phyloP scores from a whole-genome alignment of 2,113 vertebrate genomes.

The Colistium nudipinnis region DNA sequence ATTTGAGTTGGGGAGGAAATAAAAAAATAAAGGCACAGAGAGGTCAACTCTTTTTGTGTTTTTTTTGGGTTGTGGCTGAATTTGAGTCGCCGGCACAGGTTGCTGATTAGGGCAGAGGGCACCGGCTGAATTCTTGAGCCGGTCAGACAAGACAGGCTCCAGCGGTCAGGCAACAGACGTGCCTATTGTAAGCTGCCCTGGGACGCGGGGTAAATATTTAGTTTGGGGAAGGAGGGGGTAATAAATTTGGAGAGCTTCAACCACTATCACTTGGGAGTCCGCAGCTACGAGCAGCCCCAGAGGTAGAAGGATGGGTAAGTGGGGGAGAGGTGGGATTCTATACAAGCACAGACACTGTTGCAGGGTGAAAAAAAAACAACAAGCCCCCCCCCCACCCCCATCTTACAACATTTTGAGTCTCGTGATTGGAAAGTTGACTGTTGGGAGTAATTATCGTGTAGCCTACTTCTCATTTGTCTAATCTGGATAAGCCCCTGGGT shows the following conservation, averaged over 20 bases:
- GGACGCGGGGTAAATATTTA: constrained; percentile 83
- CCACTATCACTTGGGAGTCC: constrained; percentile 47
- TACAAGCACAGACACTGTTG: constrained; percentile 17
- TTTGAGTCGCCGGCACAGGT: constrained; percentile 63
- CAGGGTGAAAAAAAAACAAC: constrained; percentile 17
- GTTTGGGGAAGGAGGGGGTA: constrained; percentile 74
- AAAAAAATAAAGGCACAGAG: constrained; percentile 50
- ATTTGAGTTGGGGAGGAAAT: constrained; percentile 32
- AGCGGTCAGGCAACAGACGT: constrained; percentile 70
- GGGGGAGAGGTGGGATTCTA: constrained; percentile 9
- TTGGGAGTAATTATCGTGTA: constrained; percentile 58
- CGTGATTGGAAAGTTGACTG: constrained; percentile 40
- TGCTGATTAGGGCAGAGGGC: constrained; percentile 73
- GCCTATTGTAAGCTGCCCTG: constrained; percentile 78
- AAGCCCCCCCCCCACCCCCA: constrained; percentile 7
- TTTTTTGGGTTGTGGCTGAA: constrained; percentile 68
- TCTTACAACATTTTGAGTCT: constrained; percentile 13
- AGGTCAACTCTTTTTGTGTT: constrained; percentile 76
- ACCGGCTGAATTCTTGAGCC: constrained; percentile 59
- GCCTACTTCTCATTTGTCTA: constrained; percentile 63
- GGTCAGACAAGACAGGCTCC: constrained; percentile 69
- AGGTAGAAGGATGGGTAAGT: constrained; percentile 29
- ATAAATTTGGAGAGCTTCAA: constrained; percentile 76
- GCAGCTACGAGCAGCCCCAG: constrained; percentile 35
- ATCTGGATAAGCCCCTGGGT: constrained; percentile 61